Conservation (phyloP, 1,140 invertebrate genomes). For the Bombus waltoni region DNA sequence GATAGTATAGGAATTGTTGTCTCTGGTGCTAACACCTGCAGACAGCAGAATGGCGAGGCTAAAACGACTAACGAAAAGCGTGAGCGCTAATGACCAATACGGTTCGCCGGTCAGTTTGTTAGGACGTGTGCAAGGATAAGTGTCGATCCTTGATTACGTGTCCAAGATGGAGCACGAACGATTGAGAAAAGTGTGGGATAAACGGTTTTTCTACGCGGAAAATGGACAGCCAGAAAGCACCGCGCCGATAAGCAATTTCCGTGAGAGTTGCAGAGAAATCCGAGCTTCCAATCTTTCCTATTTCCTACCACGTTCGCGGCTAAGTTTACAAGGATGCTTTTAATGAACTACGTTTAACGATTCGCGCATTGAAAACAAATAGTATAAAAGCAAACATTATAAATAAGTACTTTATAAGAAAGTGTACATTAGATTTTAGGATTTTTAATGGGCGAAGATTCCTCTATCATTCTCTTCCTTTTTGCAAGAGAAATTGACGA, state of each 20-base stretch:
- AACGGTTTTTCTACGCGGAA: slow-evolving; percentile 32
- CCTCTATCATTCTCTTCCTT: too few species aligned
- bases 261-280: slow-evolving; percentile 16
- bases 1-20: not conserved
- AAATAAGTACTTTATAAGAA: too few species aligned
- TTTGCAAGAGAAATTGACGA: too few species aligned
- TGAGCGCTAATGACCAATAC: slow-evolving; percentile 8
- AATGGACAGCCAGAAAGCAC: slow-evolving; percentile 26
- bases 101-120: not conserved
- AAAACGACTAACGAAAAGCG: not conserved
- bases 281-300: slow-evolving; percentile 23
- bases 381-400: too few species aligned
- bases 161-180: slow-evolving; percentile 14
- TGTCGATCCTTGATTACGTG: slow-evolving; percentile 39
- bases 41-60: not conserved
- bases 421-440: too few species aligned
- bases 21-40: not conserved
- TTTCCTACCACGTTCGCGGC: not conserved
- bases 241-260: slow-evolving; percentile 43
- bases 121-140: slow-evolving; percentile 12
- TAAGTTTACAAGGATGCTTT: slow-evolving; percentile 1
- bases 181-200: slow-evolving; percentile 34
- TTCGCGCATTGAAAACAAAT: not conserved
- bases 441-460: too few species aligned
- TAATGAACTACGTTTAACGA: slow-evolving; percentile 14